Evolutionary conservation across 2,888 invertebrate species (phyloP), one percentile per base, ranked within the genome.

Genomic region (Ephialtes manifestator): DNA sequence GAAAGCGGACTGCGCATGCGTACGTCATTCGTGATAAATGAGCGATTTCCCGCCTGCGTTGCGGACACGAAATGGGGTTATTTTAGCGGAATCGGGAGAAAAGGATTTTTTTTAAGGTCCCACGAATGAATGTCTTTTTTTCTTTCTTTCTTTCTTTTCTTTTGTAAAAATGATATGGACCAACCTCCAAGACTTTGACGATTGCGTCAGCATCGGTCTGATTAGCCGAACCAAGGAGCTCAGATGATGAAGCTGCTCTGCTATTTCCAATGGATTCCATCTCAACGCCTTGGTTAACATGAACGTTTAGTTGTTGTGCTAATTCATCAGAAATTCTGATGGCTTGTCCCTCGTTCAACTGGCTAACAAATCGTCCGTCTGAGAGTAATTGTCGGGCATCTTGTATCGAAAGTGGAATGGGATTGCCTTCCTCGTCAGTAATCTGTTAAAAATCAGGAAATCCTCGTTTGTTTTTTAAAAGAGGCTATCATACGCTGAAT

Each of bases 401-500:
- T 87, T 96, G 95, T 93, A 96, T 96, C 0, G 96, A 96, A 90
- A 97, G 95, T 89, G 96, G 96, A 74, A 96, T 94, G 1, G 96
- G 96, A 93, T 96, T 96, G 35, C 96, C 97, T 77, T 96, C 95
- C 90, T 96, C 96, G 92, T 97, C 97, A 0, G 96, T 96, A 83
- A 97, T 95, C 95, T 96, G 94, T 70, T 89, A 48, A 46, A 3
- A 31, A 72, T 58, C 60, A 53, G 58, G 55, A 53, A 39, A 39
- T 13, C 48, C 53, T 53, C 20, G 7, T 10, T 20, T 7, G 20
- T 10, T 55, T 24, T 20, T 20, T 18, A 24, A 55, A 20, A 20
- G 20, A 20, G 24, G 0, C 0, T 20, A 2, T 2, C 10, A 20
- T 24, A 10, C 24, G 11, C 8, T 18, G 51, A 18, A 18, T 53